phyloP scores from a whole-genome alignment of 2,113 vertebrate species.

The Macheiramphus alcinus region DNA sequence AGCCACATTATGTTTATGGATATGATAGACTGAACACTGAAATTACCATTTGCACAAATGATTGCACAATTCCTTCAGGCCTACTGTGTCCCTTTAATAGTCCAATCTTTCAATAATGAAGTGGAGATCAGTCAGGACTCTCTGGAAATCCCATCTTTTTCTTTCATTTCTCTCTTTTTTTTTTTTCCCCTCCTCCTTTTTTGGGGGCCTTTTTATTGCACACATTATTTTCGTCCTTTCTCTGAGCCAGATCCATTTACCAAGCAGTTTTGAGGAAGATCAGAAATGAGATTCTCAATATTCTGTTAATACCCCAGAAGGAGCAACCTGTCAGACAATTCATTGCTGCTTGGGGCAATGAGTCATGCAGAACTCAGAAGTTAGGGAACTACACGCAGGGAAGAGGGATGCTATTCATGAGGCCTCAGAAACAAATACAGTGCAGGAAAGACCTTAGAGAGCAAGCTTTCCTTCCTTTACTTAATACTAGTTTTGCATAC shows the following conservation, averaged over 20 bases:
- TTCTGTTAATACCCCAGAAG: conserved; percentile 38
- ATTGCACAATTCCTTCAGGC: conserved; percentile 65
- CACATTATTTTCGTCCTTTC: conserved; percentile 37
- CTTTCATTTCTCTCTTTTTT: background rate
- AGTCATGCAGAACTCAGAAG: background rate
- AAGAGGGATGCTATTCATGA: background rate
- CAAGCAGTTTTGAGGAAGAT: conserved; percentile 36
- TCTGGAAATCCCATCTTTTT: conserved; percentile 58
- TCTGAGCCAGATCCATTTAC: conserved; percentile 39
- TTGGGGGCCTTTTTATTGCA: conserved; percentile 10
- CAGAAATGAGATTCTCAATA: conserved; percentile 52
- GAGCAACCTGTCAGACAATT: conserved; percentile 39
- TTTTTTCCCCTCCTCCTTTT: background rate
- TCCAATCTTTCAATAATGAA: conserved; percentile 72
- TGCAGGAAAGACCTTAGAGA: background rate
- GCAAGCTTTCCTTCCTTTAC: background rate
- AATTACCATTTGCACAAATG: conserved; percentile 76
- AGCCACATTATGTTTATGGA: conserved; percentile 61
- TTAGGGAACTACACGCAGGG: background rate
- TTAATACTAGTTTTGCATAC: background rate
- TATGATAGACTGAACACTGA: conserved; percentile 66
- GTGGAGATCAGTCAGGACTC: conserved; percentile 62
- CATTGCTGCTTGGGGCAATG: conserved; percentile 31
- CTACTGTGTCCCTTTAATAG: conserved; percentile 70
- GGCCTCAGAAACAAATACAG: background rate